Evolutionary conservation across 2,113 vertebrate genomes (phyloP), one percentile per base, ranked within the genome.

Genomic region (Sinocyclocheilus anophthalmus): DNA sequence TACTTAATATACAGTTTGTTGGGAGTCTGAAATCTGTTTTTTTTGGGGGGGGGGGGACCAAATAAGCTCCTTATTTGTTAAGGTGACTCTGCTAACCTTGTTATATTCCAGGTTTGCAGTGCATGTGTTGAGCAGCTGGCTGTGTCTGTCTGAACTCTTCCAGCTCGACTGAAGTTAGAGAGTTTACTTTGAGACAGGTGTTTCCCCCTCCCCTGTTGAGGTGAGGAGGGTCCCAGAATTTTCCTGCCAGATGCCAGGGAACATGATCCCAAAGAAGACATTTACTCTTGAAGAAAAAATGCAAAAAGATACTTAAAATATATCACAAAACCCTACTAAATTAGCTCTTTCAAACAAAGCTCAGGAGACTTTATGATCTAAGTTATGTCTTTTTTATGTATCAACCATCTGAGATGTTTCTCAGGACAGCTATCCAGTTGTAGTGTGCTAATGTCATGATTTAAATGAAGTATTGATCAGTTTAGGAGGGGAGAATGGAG

Each of bases 381-480:
- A 13, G 26, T 33, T 57, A 2, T 73, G 39, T n/a, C 20, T 42
- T 12, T 20, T 45, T 13, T 48, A 39, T 6, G 53, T n/a, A 39
- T 79, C 18, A 37, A n/a, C 18, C 24, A 3, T 59, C 24, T 37
- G 18, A 37, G 10, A 24, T 63, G 61, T 63, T 63, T 55, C 53
- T 55, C 5, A 0, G 30, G 30, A 30, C 30, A 30, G 30, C 30
- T 30, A 30, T 90, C 90, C 90, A 90, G 89, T 93, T 90, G 92
- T 93, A 90, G 93, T 93, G 94, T 94, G 94, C 93, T 96, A 95
- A 96, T 96, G 95, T 94, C 95, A 94, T 94, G 95, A 96, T 96
- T 96, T 96, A 96, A 96, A 96, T 96, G 95, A 96, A 95, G 95
- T 96, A 96, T 96, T 96, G 95, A 96, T 96, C 95, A 96, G 95